A percentile compares a stretch with the other conserved stretches of the same genome.
Conservation (phyloP, 2,797 vertebrate species). For the Muraenolepis orangiensis region DNA sequence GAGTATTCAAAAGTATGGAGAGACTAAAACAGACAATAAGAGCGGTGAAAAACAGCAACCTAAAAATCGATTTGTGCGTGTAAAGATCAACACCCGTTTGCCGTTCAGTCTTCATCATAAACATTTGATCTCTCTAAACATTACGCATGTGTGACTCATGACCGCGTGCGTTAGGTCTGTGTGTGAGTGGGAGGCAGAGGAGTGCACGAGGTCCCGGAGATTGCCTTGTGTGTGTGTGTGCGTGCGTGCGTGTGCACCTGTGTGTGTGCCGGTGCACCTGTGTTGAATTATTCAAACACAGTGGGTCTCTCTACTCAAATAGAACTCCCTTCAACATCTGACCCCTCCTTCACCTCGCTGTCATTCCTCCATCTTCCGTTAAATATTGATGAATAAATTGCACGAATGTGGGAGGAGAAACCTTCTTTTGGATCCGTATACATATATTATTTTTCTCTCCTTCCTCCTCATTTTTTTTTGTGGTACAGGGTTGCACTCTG, state of each 20-base stretch:
- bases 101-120: not conserved
- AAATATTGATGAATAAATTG: constrained; percentile 21
- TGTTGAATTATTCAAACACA: constrained; percentile 24
- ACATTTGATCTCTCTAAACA: not conserved
- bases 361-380: constrained; percentile 8
- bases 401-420: not conserved
- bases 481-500: constrained; percentile 9
- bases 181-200: not conserved
- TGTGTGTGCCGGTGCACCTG: no score
- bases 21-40: not conserved
- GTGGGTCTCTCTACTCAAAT: constrained; percentile 12
- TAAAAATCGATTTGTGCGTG: not conserved
- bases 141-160: not conserved
- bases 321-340: constrained; percentile 12
- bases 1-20: not conserved
- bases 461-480: constrained; percentile 18
- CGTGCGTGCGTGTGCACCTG: not conserved
- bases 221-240: not conserved
- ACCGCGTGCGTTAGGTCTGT: not conserved
- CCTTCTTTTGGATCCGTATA: not conserved
- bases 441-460: not conserved
- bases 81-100: no score
- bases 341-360: not conserved
- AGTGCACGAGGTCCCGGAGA: no score
- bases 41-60: not conserved